Evolutionary conservation across 2,113 vertebrate species (phyloP).

Genomic region (Tragelaphus strepsiceros): DNA sequence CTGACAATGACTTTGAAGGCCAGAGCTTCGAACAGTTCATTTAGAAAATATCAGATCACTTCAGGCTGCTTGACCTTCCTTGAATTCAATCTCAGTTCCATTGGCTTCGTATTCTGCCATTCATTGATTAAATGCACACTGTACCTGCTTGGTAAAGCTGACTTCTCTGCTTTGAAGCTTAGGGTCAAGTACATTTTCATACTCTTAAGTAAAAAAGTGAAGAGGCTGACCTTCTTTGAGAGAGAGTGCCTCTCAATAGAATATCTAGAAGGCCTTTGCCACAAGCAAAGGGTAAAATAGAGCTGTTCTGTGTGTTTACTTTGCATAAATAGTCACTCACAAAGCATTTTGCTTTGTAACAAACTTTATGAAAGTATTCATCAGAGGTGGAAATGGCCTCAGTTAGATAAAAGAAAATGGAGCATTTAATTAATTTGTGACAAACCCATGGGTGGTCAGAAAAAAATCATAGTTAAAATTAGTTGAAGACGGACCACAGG

Average conservation of each 20-base stretch:
- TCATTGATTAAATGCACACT: neutral
- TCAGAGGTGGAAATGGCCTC: neutral
- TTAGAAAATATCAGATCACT: neutral
- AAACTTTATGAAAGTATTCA: neutral
- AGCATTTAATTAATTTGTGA: conserved; percentile 56
- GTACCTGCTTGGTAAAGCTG: neutral
- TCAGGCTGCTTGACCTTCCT: neutral
- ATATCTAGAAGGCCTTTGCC: neutral
- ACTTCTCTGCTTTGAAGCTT: neutral
- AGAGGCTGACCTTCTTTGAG: neutral
- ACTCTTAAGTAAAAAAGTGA: neutral
- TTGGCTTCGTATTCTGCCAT: neutral
- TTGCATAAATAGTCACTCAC: neutral
- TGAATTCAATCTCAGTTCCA: neutral
- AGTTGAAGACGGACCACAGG: conserved; percentile 19
- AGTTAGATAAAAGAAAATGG: conserved; percentile 11
- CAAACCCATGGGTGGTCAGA: neutral
- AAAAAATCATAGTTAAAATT: conserved; percentile 54
- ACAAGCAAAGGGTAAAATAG: neutral
- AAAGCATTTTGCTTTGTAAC: conserved; percentile 12
- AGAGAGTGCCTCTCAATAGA: neutral
- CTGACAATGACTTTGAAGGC: neutral
- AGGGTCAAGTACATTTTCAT: neutral
- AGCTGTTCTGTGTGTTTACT: neutral
- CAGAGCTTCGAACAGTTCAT: neutral